A percentile compares a stretch with the other conserved stretches of the same genome.
phyloP scores from a whole-genome alignment of 1,140 invertebrate genomes.

The Leptonema lineaticorne region DNA sequence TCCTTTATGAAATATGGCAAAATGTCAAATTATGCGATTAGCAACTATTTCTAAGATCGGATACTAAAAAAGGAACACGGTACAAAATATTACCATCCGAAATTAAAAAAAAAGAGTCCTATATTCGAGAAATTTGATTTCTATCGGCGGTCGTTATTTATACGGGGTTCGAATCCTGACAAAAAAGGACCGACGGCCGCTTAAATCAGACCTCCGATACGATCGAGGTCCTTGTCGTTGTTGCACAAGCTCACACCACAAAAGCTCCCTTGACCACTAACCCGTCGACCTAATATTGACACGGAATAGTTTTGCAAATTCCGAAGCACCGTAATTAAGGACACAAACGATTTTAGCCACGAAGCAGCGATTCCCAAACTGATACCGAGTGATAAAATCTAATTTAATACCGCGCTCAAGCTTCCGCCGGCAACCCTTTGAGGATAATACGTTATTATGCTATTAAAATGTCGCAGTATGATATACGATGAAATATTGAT shows the following conservation, averaged over 20 bases:
- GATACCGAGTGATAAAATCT: not conserved
- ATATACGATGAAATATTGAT: no score
- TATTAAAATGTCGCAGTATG: no score
- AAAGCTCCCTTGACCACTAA: not conserved
- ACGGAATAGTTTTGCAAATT: not conserved
- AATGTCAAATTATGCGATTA: no score
- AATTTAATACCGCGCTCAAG: no score
- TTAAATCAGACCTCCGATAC: not conserved
- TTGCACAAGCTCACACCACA: not conserved
- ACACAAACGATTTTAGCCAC: not conserved
- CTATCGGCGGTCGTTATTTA: not conserved
- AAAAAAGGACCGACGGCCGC: not conserved
- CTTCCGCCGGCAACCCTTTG: no score
- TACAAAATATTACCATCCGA: no score
- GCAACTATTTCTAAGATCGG: no score
- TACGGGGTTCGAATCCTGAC: not conserved
- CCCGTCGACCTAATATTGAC: not conserved
- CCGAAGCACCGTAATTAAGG: not conserved
- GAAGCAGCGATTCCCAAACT: not conserved
- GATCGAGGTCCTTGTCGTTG: not conserved
- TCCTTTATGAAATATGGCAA: no score
- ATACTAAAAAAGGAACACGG: no score
- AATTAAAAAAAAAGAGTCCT: no score
- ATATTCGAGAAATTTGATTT: not conserved
- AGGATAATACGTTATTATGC: no score